Evolutionary conservation across 2,888 invertebrate genomes (phyloP), one percentile per base, ranked within the genome.

Genomic region (Nymphalis c-album): DNA sequence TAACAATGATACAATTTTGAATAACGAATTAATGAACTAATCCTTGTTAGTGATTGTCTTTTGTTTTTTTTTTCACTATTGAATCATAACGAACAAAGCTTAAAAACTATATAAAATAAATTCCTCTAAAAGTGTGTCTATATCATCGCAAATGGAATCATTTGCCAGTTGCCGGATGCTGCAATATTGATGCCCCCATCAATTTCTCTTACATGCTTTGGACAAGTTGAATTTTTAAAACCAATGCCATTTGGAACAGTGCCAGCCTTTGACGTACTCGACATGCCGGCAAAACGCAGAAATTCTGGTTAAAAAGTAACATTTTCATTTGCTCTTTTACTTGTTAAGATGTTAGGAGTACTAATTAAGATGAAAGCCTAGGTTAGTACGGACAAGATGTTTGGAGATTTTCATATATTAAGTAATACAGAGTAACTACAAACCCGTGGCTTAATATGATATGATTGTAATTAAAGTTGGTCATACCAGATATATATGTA

Each of bases 201-300:
- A 69, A 69, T 65, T 64, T 62, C 69, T 63, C 69, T 63, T 60
- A 66, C 63, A 69, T 66, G 66, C 65, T 64, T 64, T 71, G 67
- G 60, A 69, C 67, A 64, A 69, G 69, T 67, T 69, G 67, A 71
- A 71, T 67, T 69, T 71, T 69, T 71, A 71, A 71, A 69, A 83
- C 84, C 84, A 80, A 85, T 85, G 83, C 83, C 79, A 84, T 88
- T 87, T 89, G 88, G 90, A 83, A 57, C 48, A 40, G 59, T 68
- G 78, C 87, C 90, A 88, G 78, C 77, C 73, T 22, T 63, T 50
- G 63, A 63, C 53, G 67, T 51, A 22, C 35, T 51, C 51, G 50
- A 60, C 26, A 64, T 64, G 45, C 59, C 59, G 20, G 26, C 26
- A 20, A 31, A 53, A 64, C 58, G 51, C 51, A 51, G 51, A 22